Percentiles rank a stretch among this genome's conserved stretches.
phyloP scores from a whole-genome alignment of 1,140 invertebrate species.

The Trichomalopsis sarcophagae region DNA sequence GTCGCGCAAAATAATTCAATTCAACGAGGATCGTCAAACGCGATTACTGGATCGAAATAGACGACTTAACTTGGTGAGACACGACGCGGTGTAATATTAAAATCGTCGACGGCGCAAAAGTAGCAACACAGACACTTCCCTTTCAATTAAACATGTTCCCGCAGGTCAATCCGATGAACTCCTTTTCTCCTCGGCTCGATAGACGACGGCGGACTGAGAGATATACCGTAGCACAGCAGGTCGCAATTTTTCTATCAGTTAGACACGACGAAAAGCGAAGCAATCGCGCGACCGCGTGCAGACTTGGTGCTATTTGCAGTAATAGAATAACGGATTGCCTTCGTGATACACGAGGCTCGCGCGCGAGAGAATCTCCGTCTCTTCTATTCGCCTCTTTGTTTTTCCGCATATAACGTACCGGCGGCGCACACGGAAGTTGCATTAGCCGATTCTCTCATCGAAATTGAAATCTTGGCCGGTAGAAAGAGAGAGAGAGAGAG shows the following conservation, averaged over 20 bases:
- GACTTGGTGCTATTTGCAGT: constrained; percentile 37
- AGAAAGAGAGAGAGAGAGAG: not conserved
- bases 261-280: not conserved
- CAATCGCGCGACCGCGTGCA: not conserved
- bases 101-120: not conserved
- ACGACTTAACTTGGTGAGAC: too few species aligned
- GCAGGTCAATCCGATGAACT: not conserved
- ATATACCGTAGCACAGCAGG: not conserved
- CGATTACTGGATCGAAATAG: too few species aligned
- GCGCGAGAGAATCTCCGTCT: not conserved
- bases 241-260: constrained; percentile 36
- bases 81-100: too few species aligned
- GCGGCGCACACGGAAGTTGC: constrained; percentile 34
- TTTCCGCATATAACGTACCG: constrained; percentile 6
- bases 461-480: constrained; percentile 40
- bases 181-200: not conserved
- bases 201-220: not conserved
- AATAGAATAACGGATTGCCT: constrained; percentile 48
- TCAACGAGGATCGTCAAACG: too few species aligned
- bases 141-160: constrained; percentile 20
- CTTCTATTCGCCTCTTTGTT: constrained; percentile 30
- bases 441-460: constrained; percentile 44
- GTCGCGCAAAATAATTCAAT: too few species aligned
- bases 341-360: constrained; percentile 32
- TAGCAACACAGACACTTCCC: not conserved